Base-by-base conservation (phyloP, 1,140 invertebrate genomes). In the Triops cancriformis region DNA sequence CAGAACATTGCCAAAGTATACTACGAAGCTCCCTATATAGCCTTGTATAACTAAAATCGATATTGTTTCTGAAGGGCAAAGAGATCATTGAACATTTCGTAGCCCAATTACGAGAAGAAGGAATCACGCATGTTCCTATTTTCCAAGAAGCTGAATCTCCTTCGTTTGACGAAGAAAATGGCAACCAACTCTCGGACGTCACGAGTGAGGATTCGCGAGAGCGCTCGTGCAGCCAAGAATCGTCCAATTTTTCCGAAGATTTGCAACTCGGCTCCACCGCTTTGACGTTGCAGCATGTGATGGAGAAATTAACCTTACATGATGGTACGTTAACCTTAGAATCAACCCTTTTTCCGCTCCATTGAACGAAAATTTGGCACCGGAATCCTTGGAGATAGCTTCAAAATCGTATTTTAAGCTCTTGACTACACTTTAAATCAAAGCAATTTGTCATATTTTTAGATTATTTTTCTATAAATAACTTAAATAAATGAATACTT, bases 1-100 rank as follows among this genome's bases (percentile, higher is more conserved):
- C 89, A 91, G 31, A 97, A 95, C 84, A 94, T 97, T 82, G 90
- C 93, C 76, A 96, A 96, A 87, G 93, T 92, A 83, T 78, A 74
- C 77, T 31, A 45, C 31, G 45, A 23, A 74, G 26, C 14, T 31
- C 14, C 18, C 1, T 41, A 72, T n/a, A 45, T 43, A 75, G 37
- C 77, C 76, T 74, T 26, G 73, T 31, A 23, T 74, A 12, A 76
- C 76, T 79, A 77, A 26, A 76, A 26, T 74, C 5, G 26, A 45
- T 31, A 74, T 78, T 72, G 79, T 79, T 72, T 80, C 83, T 82
- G 79, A 73, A 92, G 93, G 95, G 96, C 41, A 98, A 97, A 84
- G 96, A 98, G 87, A 94, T 98, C 28, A 96, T 98, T 82, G 95
- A 98, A 85, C 91, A 89, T 85, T 98, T 96, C 84, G 92, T 98